Base-by-base conservation (phyloP, 2,113 vertebrate species). In the Scolopax mira region DNA sequence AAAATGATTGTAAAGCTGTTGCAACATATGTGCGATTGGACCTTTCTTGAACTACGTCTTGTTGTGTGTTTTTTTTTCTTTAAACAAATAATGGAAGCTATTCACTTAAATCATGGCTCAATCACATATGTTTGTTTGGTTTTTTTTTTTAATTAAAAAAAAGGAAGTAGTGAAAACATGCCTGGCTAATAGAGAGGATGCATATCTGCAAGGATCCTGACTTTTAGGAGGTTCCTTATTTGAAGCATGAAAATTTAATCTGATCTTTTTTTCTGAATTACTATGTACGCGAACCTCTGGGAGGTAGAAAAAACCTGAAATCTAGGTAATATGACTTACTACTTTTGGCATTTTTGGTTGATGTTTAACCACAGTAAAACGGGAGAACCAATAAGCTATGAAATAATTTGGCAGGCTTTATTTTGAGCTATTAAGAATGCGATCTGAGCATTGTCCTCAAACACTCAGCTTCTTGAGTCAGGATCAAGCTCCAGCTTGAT, bases 1-100 rank as follows among this genome's bases (percentile, higher is more conserved):
- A 33, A 79, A 85, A 92, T 86, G 35, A 74, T 60, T 94, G 80
- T 79, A 96, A 93, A 93, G 49, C 85, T 95, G 58, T 95, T 97
- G 84, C 37, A 93, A 39, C 46, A 49, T 90, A 62, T 48, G 66
- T 92, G 80, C 60, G 75, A 8, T 55, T 74, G 48, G 49, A 86
- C 75, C 46, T 86, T 92, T 71, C 65, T 66, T 88, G 42, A 93
- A 55, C 37, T 79, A 35, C 27, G 8, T 89, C 64, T 64, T 71
- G 14, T 66, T 54, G 33, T 19, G 28, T 84, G 80, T 85, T 52
- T 10, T 52, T 9, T 49, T 7, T 51, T 25, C 8, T 42, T 80
- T 54, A 16, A 62, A 67, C 37, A 88, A 84, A 72, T 49, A 79
- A 44, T 67, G n/a, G 54, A 81, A 61, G 8, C 37, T 81, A 11